Base-by-base conservation (phyloP, 1,140 invertebrate genomes). In the Listronotus oregonensis region DNA sequence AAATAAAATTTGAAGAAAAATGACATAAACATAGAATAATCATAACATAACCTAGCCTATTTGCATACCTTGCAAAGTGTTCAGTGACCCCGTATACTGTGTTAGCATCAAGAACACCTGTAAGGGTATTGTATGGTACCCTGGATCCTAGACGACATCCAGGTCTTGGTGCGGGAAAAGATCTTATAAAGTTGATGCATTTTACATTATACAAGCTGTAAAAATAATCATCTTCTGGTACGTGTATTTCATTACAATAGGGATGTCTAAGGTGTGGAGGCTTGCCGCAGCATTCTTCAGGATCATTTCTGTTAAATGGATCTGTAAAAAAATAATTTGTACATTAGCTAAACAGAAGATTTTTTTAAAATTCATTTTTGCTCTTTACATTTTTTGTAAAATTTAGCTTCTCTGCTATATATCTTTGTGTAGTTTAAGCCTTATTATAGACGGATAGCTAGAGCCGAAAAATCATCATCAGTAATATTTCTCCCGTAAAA, bases 171-270 rank as follows among this genome's bases (percentile, higher is more conserved):
- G 87, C 91, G 7, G 92, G 92, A 78, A 94, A 94, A 18, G 89
- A 92, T 67, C 93, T 82, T 1, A 95, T 91, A 70, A 95, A 96
- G 78, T 95, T 90, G 75, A 94, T 89, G 73, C 93, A 96, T 71
- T 87, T 88, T 12, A 94, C 87, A 52, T 88, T 85, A 78, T 91
- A 95, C 21, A 93, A 83, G 11, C 88, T 85, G 82, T 93, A 97
- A 84, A 96, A 96, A 73, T 94, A 93, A 79, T 97, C 95, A 75
- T 95, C 90, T 54, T 90, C 88, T 0, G 95, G 94, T 21, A 97
- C 90, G 34, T 83, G 77, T 66, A 97, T 96, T 78, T 95, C 93
- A 75, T 95, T 90, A 78, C 95, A 97, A 74, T 94, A 94, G 0
- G 92, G 93, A 81, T 96, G 93, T 72, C 92, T 92, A 10, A 89